Conservation (phyloP, 2,888 invertebrate genomes). For the Phymatocera aterrima region DNA sequence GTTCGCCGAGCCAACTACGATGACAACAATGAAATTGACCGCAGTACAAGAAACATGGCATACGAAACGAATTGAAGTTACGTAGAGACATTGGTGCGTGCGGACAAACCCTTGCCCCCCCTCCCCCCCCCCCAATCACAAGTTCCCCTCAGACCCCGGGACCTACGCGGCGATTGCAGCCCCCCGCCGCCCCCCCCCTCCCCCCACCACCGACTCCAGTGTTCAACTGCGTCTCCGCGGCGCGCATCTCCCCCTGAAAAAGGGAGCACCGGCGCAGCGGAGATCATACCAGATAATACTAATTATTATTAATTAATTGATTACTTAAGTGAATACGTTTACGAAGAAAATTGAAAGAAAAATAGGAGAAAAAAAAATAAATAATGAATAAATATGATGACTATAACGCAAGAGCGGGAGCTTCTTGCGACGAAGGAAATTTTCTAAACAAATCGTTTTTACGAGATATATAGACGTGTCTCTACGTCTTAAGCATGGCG, state of each 20-base stretch:
- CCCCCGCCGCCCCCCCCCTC: constrained; percentile 73
- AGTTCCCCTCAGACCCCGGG: constrained; percentile 64
- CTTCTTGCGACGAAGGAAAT: constrained; percentile 44
- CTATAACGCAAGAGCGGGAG: constrained; percentile 45
- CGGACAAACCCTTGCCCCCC: constrained; percentile 54
- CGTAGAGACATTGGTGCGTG: constrained; percentile 35
- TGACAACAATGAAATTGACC: neutral
- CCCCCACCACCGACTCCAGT: constrained; percentile 74
- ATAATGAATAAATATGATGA: constrained; percentile 44
- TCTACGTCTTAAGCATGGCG: constrained; percentile 53
- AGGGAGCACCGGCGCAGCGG: constrained; percentile 57
- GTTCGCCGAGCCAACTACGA: constrained; percentile 27
- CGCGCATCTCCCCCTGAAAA: constrained; percentile 45
- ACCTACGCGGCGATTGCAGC: constrained; percentile 65
- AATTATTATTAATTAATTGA: constrained; percentile 65
- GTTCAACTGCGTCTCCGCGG: constrained; percentile 69
- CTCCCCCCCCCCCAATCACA: too few relatives aligned
- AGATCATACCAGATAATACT: constrained; percentile 68
- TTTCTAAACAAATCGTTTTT: constrained; percentile 60
- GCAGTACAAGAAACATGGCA: constrained; percentile 10
- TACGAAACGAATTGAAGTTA: constrained; percentile 45
- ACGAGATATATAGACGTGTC: constrained; percentile 55
- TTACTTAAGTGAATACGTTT: constrained; percentile 56
- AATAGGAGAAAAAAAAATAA: constrained; percentile 41
- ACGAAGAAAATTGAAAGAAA: constrained; percentile 11